Percentiles rank a stretch among this genome's conserved stretches.
Evolutionary conservation across 2,888 invertebrate genomes (phyloP).

Genomic region (Hetaerina titia): DNA sequence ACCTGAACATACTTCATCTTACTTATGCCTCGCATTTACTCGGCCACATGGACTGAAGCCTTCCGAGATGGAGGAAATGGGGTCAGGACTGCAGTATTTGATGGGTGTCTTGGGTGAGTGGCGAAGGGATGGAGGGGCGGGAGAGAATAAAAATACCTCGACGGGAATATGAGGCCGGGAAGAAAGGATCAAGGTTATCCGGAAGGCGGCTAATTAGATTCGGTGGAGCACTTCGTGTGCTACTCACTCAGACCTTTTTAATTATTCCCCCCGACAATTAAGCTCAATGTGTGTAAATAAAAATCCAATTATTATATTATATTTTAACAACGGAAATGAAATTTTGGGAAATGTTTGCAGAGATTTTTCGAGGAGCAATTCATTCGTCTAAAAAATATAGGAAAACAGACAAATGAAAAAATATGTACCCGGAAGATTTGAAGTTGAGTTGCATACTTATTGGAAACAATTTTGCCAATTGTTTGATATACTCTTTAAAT

Average conservation of each 20-base stretch:
- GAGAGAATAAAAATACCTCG: background rate
- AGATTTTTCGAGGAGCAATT: background rate
- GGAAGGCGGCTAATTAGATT: constrained; percentile 1
- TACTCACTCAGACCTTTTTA: background rate
- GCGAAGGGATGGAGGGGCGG: background rate
- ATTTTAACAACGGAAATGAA: background rate
- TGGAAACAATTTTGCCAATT: too few relatives aligned
- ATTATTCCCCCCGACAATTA: background rate
- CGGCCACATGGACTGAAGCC: background rate
- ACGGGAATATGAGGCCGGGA: background rate
- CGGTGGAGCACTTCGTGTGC: background rate
- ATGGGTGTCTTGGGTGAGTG: background rate
- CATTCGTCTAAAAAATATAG: too few relatives aligned
- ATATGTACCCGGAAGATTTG: too few relatives aligned
- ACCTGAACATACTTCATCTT: too few relatives aligned
- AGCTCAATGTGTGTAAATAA: background rate
- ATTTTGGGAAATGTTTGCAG: background rate
- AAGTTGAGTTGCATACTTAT: too few relatives aligned
- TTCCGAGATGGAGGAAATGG: background rate
- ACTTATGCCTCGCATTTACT: too few relatives aligned
- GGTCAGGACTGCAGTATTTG: constrained; percentile 5
- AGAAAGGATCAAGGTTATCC: background rate
- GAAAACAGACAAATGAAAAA: too few relatives aligned
- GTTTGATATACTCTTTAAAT: too few relatives aligned
- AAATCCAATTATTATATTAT: background rate